phyloP scores from a whole-genome alignment of 2,888 invertebrate species.

The Tanypteryx hageni region DNA sequence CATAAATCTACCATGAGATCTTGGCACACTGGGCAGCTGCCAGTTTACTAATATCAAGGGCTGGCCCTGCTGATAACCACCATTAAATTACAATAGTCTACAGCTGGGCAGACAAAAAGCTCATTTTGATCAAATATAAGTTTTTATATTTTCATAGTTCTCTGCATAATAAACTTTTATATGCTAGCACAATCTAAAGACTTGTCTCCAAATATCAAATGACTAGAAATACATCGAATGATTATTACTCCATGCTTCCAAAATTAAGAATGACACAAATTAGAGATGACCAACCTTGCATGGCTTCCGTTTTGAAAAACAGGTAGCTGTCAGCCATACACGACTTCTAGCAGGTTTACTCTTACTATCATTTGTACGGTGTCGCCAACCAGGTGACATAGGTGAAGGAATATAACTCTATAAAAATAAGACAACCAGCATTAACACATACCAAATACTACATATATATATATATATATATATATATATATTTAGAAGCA shows the following conservation, averaged over 20 bases:
- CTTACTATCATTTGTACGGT: conserved; percentile 73
- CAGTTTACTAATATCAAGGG: too few relatives aligned
- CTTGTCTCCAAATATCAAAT: too few relatives aligned
- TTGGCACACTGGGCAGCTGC: too few relatives aligned
- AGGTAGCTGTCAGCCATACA: conserved; percentile 71
- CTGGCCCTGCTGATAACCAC: too few relatives aligned
- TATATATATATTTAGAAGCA: neutral
- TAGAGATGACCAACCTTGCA: neutral
- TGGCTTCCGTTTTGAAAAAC: conserved; percentile 64
- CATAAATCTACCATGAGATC: too few relatives aligned
- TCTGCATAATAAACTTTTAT: too few relatives aligned
- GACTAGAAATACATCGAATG: too few relatives aligned
- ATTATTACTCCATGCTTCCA: neutral
- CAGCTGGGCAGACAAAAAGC: too few relatives aligned
- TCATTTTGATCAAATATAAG: too few relatives aligned
- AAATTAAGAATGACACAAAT: neutral
- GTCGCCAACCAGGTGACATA: conserved; percentile 70
- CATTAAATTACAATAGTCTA: too few relatives aligned
- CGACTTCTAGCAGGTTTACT: conserved; percentile 73
- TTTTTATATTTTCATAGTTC: too few relatives aligned
- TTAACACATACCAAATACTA: neutral
- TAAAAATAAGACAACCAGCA: conserved; percentile 25
- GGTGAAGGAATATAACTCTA: conserved; percentile 64
- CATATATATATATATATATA: neutral
- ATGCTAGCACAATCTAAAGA: too few relatives aligned